Conservation (phyloP, 2,888 invertebrate genomes). For the Drosophila multiciliata region DNA sequence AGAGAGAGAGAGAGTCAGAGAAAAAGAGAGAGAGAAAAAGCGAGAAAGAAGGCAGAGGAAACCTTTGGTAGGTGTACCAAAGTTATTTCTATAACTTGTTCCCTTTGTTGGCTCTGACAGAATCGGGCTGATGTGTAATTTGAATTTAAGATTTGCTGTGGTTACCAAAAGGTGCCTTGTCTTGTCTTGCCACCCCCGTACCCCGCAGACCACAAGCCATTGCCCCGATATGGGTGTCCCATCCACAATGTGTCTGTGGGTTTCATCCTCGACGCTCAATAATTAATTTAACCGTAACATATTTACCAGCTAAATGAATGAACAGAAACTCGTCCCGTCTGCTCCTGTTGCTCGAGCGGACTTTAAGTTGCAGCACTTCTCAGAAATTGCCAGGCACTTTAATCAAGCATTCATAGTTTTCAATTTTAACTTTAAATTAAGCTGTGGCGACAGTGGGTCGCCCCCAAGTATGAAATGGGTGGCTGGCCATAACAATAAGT, state of each 20-base stretch:
- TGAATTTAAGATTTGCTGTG: constrained; percentile 80
- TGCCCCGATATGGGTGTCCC: constrained; percentile 20
- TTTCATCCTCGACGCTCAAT: constrained; percentile 54
- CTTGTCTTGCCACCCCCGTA: constrained; percentile 18
- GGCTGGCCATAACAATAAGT: constrained; percentile 39
- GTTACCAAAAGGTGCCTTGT: constrained; percentile 67
- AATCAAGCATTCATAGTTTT: constrained; percentile 77
- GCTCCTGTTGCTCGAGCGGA: background rate
- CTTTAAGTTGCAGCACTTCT: constrained; percentile 22
- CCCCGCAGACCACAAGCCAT: background rate
- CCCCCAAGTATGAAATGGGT: background rate
- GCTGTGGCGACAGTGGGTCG: constrained; percentile 27
- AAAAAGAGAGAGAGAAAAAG: constrained; percentile 1
- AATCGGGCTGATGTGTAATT: constrained; percentile 77
- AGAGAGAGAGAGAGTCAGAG: background rate
- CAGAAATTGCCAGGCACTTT: constrained; percentile 49
- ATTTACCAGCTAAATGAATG: constrained; percentile 58
- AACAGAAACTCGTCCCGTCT: constrained; percentile 29
- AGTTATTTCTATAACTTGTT: constrained; percentile 75
- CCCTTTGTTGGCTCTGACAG: constrained; percentile 65
- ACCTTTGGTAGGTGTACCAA: constrained; percentile 32
- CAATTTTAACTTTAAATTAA: constrained; percentile 75
- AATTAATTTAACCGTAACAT: constrained; percentile 77
- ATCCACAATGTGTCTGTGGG: constrained; percentile 47
- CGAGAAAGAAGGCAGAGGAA: background rate